Conservation (phyloP, 2,797 vertebrate species). For the Esox masquinongy region DNA sequence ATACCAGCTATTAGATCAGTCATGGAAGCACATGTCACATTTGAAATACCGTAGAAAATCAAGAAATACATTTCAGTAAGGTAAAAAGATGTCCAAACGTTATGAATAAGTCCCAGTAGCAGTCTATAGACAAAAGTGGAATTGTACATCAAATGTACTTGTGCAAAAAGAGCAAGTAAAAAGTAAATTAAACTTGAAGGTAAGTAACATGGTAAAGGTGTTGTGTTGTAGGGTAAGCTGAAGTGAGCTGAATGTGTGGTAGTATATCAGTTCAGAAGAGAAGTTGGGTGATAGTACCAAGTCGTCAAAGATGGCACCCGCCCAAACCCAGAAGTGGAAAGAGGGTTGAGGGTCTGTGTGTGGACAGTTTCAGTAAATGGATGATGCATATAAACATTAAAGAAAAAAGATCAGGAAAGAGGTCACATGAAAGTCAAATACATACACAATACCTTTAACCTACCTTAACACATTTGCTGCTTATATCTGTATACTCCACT, state of each 20-base stretch:
- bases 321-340: constrained; percentile 48
- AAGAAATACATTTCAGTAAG: constrained; percentile 19
- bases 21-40: constrained; percentile 5
- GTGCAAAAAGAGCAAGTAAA: constrained; percentile 2
- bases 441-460: constrained; percentile 65
- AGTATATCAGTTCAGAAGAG: constrained; percentile 11
- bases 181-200: constrained; percentile 2
- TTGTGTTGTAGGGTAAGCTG: constrained; percentile 12
- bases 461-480: constrained; percentile 94
- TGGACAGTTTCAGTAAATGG: constrained; percentile 44
- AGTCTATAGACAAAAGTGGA: constrained; percentile 25
- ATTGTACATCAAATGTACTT: constrained; percentile 3
- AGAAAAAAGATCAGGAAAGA: constrained; percentile 27
- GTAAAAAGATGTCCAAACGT: constrained; percentile 16
- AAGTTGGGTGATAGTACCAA: constrained; percentile 50
- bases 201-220: neutral
- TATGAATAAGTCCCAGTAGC: constrained; percentile 29
- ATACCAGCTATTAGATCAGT: neutral
- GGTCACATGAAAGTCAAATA: constrained; percentile 44
- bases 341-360: constrained; percentile 43
- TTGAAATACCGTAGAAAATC: constrained; percentile 9
- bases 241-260: constrained; percentile 15
- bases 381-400: constrained; percentile 46
- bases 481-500: constrained; percentile 91
- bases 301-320: constrained; percentile 37